These are phyloP conservation scores for Tenthredo amoena DNA, from an alignment of 2,888 invertebrate species.

Conservation along the genomic window DNA sequence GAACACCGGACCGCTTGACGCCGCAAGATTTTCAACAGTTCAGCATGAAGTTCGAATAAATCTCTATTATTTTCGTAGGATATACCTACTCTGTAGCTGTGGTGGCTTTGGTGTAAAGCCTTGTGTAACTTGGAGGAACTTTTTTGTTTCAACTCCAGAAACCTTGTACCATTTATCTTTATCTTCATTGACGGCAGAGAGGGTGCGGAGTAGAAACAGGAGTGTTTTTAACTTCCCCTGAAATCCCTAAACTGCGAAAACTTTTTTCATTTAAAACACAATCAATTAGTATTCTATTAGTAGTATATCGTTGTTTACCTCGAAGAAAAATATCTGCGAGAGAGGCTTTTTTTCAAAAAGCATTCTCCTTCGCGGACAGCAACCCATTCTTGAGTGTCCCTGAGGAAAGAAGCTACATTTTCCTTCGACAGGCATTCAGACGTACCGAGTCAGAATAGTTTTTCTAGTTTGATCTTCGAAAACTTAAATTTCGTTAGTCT, in stretches of 20 bases:
- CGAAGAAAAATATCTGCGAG: neutral
- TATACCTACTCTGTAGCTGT: neutral
- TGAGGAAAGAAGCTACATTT: neutral
- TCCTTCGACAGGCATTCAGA: neutral
- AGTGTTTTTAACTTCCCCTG: neutral
- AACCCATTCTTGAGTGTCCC: neutral
- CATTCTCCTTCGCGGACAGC: neutral
- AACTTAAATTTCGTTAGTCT: too few species aligned
- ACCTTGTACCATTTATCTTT: conserved; percentile 17
- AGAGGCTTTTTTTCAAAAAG: neutral
- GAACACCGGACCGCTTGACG: too few species aligned
- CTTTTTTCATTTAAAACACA: conserved; percentile 36
- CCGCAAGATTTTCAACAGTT: too few species aligned
- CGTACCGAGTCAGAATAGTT: neutral
- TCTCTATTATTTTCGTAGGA: neutral
- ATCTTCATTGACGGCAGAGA: conserved; percentile 9
- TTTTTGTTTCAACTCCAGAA: conserved; percentile 14
- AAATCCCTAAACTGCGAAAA: neutral
- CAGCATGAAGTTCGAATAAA: conserved; percentile 1
- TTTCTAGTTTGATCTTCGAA: too few species aligned
- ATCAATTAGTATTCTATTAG: conserved; percentile 23
- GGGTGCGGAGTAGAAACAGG: neutral
- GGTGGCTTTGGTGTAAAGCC: neutral
- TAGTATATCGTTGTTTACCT: conserved; percentile 17
- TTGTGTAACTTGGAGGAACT: conserved; percentile 14